These are phyloP conservation scores for Gryon sp. DNA, from an alignment of 1,140 invertebrate genomes.

Conservation along the genomic window DNA sequence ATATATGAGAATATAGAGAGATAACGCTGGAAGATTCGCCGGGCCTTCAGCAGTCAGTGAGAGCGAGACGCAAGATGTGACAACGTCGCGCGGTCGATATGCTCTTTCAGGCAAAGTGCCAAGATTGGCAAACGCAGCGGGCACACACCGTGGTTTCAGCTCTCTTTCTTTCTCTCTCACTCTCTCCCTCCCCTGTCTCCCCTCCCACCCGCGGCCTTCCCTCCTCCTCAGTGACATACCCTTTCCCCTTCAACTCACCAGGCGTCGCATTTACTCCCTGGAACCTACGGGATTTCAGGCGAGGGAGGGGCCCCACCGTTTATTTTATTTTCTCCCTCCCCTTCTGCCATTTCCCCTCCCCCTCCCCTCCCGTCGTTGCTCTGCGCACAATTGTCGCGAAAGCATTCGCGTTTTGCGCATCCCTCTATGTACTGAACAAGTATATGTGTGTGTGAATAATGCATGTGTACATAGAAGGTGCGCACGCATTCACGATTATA, in stretches of 20 bases:
- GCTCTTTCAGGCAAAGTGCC: constrained; percentile 80
- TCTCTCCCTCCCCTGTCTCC: too few species aligned
- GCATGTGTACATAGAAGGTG: constrained; percentile 57
- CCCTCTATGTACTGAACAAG: constrained; percentile 68
- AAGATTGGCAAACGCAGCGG: constrained; percentile 78
- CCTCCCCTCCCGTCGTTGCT: neutral
- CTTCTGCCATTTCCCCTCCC: neutral
- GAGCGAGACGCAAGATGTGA: constrained; percentile 71
- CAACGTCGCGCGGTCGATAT: constrained; percentile 80
- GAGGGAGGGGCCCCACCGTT: constrained; percentile 49
- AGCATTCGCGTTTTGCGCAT: constrained; percentile 75
- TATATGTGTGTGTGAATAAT: constrained; percentile 38
- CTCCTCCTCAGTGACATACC: too few species aligned
- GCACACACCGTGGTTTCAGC: constrained; percentile 71
- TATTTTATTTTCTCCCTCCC: too few species aligned
- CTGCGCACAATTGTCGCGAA: constrained; percentile 63
- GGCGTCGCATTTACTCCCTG: too few species aligned
- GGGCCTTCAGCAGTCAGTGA: constrained; percentile 13
- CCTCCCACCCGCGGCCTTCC: too few species aligned
- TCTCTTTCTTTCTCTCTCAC: too few species aligned
- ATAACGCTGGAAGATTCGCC: constrained; percentile 70
- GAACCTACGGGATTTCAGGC: constrained; percentile 69
- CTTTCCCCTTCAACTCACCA: too few species aligned
- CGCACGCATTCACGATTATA: constrained; percentile 64
- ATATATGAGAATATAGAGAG: too few species aligned